Percentiles rank a stretch among this genome's conserved stretches.
Conservation (phyloP, 2,888 invertebrate species). For the Erebia epiphron region DNA sequence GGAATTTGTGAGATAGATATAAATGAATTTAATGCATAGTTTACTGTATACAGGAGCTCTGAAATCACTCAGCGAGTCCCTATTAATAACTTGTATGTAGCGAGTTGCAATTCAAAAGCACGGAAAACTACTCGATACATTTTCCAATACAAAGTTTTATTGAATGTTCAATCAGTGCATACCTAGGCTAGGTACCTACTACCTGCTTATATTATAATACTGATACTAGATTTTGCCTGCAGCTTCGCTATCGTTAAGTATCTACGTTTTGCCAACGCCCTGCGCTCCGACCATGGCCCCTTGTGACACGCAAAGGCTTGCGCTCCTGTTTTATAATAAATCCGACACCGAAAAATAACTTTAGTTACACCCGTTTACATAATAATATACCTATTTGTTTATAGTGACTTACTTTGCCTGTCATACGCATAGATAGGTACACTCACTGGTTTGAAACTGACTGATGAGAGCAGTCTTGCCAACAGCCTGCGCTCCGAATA, state of each 20-base stretch:
- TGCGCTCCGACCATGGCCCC: conserved; percentile 90
- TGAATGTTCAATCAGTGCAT: conserved; percentile 14
- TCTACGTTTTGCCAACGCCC: conserved; percentile 91
- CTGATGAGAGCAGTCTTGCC: conserved; percentile 93
- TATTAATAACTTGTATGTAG: background rate
- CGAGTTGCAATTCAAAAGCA: background rate
- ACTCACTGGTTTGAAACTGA: conserved; percentile 96
- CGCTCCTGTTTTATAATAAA: conserved; percentile 66
- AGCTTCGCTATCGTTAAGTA: too few relatives aligned
- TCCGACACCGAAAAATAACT: too few relatives aligned
- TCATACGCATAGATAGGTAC: conserved; percentile 97
- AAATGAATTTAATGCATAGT: background rate
- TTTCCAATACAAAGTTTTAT: conserved; percentile 18
- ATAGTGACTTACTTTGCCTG: conserved; percentile 86
- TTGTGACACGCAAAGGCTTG: conserved; percentile 79
- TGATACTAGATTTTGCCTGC: too few relatives aligned
- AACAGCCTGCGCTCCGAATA: conserved; percentile 90
- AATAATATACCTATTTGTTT: too few relatives aligned
- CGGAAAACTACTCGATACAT: conserved; percentile 22
- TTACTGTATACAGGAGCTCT: background rate
- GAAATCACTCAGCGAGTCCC: background rate
- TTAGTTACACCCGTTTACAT: too few relatives aligned
- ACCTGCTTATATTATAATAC: too few relatives aligned
- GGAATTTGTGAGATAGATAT: background rate
- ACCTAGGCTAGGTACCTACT: background rate